Base-by-base conservation (phyloP, 1,140 invertebrate genomes). In the Tetramorium alpestre region DNA sequence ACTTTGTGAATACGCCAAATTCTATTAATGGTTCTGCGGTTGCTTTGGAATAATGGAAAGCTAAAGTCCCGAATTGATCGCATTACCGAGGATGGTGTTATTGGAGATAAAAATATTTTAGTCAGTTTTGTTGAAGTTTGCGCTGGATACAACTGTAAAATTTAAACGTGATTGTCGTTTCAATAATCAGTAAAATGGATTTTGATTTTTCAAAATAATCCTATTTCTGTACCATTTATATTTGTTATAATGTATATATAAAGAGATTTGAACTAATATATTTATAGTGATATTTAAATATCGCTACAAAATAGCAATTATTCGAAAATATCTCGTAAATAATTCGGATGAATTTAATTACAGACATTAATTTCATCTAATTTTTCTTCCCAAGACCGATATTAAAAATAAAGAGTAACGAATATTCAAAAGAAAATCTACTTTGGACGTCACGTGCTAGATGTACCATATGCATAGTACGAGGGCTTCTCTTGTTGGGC, bases 401-500 rank as follows among this genome's bases (percentile, higher is more conserved):
- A 80, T 69, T 54, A 69, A 67, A 80, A 80, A 2, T 13, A 1
- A 25, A 70, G n/a, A 41, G 33, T 25, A 51, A 54, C 7, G n/a
- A 54, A 38, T 13, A n/a, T 38, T 80, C 0, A 41, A 70, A 70
- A 54, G 64, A 70, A 81, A 51, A 25, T 69, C 16, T 81, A 41
- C 11, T 81, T 70, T 41, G n/a, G 3, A 67, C n/a, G 33, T 80
- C 47, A 69, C 49, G 28, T 51, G 8, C n/a, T 41, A 41, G 7
- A 69, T 38, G 54, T 77, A 44, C 22, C 73, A 77, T 62, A 47
- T 44, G 77, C 13, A 10, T 44, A 49, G 67, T 44, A 58, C 41
- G 49, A 76, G 54, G 28, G 51, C 49, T 70, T 65, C 72, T 87
- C 90, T 91, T 88, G 81, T 92, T 85, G 80, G 85, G 85, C 88